Base-by-base conservation (phyloP, 2,888 invertebrate species). In the Pseudococcus viburni region DNA sequence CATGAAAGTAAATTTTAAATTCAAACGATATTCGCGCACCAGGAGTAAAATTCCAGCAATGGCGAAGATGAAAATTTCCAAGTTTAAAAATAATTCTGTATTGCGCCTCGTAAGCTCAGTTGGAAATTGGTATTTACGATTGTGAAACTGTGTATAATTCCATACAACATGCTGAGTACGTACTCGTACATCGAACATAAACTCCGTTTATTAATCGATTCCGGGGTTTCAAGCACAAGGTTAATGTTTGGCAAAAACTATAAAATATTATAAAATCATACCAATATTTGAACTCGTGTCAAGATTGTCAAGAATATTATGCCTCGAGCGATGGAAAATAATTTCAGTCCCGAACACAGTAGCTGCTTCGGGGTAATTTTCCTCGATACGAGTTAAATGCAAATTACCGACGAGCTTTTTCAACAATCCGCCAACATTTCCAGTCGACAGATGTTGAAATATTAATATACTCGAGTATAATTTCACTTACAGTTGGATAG, bases 371-470 rank as follows among this genome's bases (percentile, higher is more conserved):
- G 22, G 12, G 68, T 26, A 68, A 68, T 68, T 68, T 68, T 26
- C 0, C 68, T 68, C 26, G 3, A 26, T 22, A 68, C 26, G 15
- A 12, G 68, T 68, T 26, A 26, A 26, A 68, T 68, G 68, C 26
- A 68, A 68, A 68, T 68, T 68, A 15, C 68, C 9, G 9, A 8
- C 26, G 22, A 26, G 68, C 68, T 68, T 68, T 68, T 68, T 68
- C 68, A 68, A 68, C 19, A 64, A 19, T 64, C 64, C 19, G 64
- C 6, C n/a, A 26, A 26, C 26, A 26, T 68, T 64, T 68, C 22
- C n/a, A 68, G 68, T 15, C 12, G 11, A 68, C 68, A 68, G 68
- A 68, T 68, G 68, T 68, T 26, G 22, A 26, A 26, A 68, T 68
- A 68, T 68, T 68, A 68, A 68, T 68, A 68, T 26, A 68, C 26